phyloP scores from a whole-genome alignment of 2,888 invertebrate genomes.

The Platynereis dumerilii region DNA sequence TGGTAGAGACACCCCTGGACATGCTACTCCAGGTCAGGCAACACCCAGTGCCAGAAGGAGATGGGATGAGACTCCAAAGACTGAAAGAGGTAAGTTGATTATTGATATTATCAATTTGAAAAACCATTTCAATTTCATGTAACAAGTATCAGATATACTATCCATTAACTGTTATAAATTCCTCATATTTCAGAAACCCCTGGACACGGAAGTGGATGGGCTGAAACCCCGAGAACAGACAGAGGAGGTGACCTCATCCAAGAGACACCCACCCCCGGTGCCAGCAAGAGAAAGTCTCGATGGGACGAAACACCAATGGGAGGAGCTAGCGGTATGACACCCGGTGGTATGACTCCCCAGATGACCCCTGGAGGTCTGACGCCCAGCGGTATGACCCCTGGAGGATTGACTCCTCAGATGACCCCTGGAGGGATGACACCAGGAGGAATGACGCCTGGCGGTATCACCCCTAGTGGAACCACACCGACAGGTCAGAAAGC shows the following conservation, averaged over 20 bases:
- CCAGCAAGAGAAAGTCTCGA: constrained; percentile 91
- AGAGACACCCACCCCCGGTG: constrained; percentile 92
- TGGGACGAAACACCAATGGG: constrained; percentile 97
- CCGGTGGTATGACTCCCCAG: constrained; percentile 71
- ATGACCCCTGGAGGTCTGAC: constrained; percentile 37
- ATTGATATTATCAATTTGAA: not conserved
- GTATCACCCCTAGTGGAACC: constrained; percentile 61
- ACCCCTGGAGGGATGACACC: constrained; percentile 60
- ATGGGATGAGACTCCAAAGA: constrained; percentile 99
- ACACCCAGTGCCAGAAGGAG: constrained; percentile 75
- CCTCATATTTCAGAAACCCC: constrained; percentile 77
- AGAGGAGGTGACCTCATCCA: constrained; percentile 71
- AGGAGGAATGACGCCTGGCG: constrained; percentile 50
- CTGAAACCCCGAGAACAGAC: constrained; percentile 97
- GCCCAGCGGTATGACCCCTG: constrained; percentile 39
- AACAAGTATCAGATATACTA: not conserved
- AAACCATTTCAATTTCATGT: too few relatives aligned
- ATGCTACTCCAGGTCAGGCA: constrained; percentile 55
- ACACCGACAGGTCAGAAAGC: constrained; percentile 78
- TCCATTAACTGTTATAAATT: not conserved
- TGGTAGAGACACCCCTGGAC: constrained; percentile 62
- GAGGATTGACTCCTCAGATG: constrained; percentile 48
- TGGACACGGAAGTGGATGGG: constrained; percentile 96
- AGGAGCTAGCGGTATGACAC: constrained; percentile 60
- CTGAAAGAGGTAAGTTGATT: constrained; percentile 82